These are phyloP conservation scores for Tretioscincus oriximinensis DNA, from an alignment of 2,113 vertebrate genomes.

Conservation along the genomic window DNA sequence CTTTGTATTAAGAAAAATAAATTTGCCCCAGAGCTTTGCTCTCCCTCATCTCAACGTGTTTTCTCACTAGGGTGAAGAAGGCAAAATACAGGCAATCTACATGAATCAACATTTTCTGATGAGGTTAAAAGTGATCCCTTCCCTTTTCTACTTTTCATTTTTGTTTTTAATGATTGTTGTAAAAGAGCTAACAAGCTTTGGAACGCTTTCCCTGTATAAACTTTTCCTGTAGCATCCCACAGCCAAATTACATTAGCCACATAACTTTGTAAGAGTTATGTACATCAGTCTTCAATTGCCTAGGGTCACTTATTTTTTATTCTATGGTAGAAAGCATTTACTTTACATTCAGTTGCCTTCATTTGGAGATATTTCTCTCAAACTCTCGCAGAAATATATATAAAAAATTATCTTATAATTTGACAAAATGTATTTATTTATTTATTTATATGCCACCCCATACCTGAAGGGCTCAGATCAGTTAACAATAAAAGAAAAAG, in stretches of 20 bases:
- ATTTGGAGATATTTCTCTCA: background rate
- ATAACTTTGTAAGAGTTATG: background rate
- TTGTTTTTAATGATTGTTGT: background rate
- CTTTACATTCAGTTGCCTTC: background rate
- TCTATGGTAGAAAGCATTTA: background rate
- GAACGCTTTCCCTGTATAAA: background rate
- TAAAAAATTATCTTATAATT: background rate
- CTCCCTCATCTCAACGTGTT: conserved; percentile 30
- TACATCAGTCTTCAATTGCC: background rate
- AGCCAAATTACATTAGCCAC: background rate
- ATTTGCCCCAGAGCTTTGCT: conserved; percentile 37
- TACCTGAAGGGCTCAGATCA: too few relatives aligned
- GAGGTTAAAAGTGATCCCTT: background rate
- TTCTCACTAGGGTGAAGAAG: conserved; percentile 22
- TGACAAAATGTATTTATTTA: background rate
- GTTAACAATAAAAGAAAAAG: too few relatives aligned
- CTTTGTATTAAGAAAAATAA: conserved; percentile 60
- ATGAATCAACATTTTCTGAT: background rate
- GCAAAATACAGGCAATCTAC: background rate
- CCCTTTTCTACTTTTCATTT: background rate
- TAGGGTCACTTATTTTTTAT: background rate
- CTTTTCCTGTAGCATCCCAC: background rate
- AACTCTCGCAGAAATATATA: too few relatives aligned
- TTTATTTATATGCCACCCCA: too few relatives aligned
- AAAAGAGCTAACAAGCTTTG: background rate